Evolutionary conservation across 2,888 invertebrate genomes (phyloP).

Genomic region (Lingula anatina): DNA sequence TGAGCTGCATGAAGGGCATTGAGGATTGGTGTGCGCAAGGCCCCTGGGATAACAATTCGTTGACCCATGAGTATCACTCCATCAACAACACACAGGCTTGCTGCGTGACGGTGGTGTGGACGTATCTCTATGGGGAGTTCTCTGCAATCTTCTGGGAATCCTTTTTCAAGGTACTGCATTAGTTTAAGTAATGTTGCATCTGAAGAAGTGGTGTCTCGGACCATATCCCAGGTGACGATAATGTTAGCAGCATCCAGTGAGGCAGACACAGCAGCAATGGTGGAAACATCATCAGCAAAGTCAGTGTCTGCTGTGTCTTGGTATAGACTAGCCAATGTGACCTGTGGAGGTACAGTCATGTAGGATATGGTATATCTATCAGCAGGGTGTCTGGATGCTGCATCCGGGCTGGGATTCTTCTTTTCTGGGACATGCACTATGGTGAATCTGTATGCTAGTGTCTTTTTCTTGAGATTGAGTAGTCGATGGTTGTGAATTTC

Average conservation of each 20-base stretch:
- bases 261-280: slow-evolving; percentile 8
- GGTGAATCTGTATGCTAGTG: slow-evolving; percentile 10
- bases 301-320: not conserved
- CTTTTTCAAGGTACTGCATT: not conserved
- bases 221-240: slow-evolving; percentile 12
- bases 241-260: slow-evolving; percentile 5
- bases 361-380: too few relatives aligned
- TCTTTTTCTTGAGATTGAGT: slow-evolving; percentile 12
- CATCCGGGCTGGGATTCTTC: slow-evolving; percentile 12
- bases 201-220: slow-evolving; percentile 9
- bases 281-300: slow-evolving; percentile 5
- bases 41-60: slow-evolving; percentile 10
- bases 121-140: slow-evolving; percentile 6
- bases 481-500: slow-evolving; percentile 12
- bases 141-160: slow-evolving; percentile 7
- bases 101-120: slow-evolving; percentile 6
- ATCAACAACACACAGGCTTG: slow-evolving; percentile 12
- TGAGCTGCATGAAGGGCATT: slow-evolving; percentile 14
- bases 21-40: slow-evolving; percentile 9
- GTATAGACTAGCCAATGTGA: not conserved
- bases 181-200: too few relatives aligned
- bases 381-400: slow-evolving; percentile 9
- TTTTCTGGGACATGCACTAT: slow-evolving; percentile 10
- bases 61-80: slow-evolving; percentile 13
- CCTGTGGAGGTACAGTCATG: too few relatives aligned